A percentile compares a stretch with the other conserved stretches of the same genome.
Evolutionary conservation across 1,140 invertebrate species (phyloP).

Genomic region (Meteorus sp.): DNA sequence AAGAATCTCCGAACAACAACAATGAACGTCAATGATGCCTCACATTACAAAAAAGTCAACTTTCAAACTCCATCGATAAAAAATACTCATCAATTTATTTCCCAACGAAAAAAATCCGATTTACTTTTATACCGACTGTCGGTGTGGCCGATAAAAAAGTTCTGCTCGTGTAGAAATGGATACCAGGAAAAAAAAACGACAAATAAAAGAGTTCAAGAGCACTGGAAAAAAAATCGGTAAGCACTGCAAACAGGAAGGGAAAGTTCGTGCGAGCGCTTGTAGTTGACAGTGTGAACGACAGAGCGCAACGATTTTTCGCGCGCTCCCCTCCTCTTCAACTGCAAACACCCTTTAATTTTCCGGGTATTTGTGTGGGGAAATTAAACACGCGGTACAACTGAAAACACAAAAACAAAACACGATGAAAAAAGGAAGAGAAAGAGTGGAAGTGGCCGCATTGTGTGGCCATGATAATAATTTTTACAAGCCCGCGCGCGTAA

Average conservation of each 20-base stretch:
- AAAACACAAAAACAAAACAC: no score
- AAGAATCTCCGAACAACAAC: neutral
- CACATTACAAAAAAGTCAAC: no score
- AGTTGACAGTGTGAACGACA: neutral
- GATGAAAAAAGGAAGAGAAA: conserved; percentile 4
- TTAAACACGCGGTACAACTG: no score
- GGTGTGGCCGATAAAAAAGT: conserved; percentile 16
- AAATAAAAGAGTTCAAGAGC: neutral
- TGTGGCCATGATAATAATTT: conserved; percentile 54
- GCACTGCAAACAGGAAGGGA: no score
- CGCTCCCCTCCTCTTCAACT: no score
- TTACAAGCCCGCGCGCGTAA: conserved; percentile 55
- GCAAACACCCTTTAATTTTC: no score
- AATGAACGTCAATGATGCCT: no score
- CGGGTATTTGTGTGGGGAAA: no score
- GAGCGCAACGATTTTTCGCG: no score
- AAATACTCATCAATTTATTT: neutral
- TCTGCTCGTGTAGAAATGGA: no score
- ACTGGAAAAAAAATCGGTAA: conserved; percentile 12
- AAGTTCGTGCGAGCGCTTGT: no score
- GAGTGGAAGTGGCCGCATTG: neutral
- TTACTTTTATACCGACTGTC: conserved; percentile 23
- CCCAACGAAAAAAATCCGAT: no score
- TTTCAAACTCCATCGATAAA: conserved; percentile 1
- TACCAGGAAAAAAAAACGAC: neutral